Base-by-base conservation (phyloP, 2,888 invertebrate genomes). In the Eudemis profundana region DNA sequence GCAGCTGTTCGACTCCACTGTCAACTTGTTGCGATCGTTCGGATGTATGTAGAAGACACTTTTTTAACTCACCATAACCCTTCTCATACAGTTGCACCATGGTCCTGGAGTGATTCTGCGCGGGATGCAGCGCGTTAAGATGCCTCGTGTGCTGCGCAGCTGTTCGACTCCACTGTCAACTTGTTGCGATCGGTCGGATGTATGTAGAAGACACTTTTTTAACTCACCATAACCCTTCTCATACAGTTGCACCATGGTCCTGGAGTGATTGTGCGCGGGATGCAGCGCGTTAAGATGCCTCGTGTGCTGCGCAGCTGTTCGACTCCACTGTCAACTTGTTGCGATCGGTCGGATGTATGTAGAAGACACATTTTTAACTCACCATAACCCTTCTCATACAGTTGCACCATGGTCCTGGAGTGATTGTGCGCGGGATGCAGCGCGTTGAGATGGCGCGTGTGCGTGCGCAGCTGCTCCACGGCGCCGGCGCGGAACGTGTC, bases 201-300 rank as follows among this genome's bases (percentile, higher is more conserved):
- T n/a, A n/a, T n/a, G n/a, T n/a, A n/a, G n/a, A n/a, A n/a, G n/a
- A n/a, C n/a, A n/a, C n/a, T n/a, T n/a, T n/a, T n/a, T n/a, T n/a
- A n/a, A n/a, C n/a, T n/a, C n/a, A n/a, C n/a, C n/a, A n/a, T 99
- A 99, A 38, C 99, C 99, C 89, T 99, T 99, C 91, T 99, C 99
- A 80, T 98, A 99, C 0, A 99, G 93, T 78, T 98, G 96, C 57
- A 99, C 99, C 97, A 98, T 98, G 68, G 92, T 92, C 36, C 93
- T 87, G 12, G 96, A 96, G 74, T 97, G 97, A 54, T 93, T 93
- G 17, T 94, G 93, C 0, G 95, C 92, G 0, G 99, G 98, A 88
- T 99, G 99, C 67, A 99, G 91, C 5, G 98, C 98, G 89, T n/a
- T 98, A 74, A 99, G 93, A 78, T 98, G 98, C 0, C 97, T 93